Base-by-base conservation (phyloP, 92 coral and sea anemone genomes). In the Palythoa grandiflora region DNA sequence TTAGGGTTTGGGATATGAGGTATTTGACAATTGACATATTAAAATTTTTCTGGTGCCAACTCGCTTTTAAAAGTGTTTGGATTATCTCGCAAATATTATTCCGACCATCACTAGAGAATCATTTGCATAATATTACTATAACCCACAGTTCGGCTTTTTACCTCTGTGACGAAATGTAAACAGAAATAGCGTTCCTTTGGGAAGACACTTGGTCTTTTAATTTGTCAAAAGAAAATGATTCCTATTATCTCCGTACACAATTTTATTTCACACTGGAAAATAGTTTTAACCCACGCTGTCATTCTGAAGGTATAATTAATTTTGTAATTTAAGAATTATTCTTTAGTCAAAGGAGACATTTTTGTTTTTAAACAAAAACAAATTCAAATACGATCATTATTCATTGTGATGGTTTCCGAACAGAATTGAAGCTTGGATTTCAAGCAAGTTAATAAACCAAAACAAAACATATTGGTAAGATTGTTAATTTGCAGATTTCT, bases 361-460 rank as follows among this genome's bases (percentile, higher is more conserved):
- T 92, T 89, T 21, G 54, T 81, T 90, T 77, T 73, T 76, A 35
- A 93, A 93, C 95, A 93, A 93, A 90, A 91, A 85, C 83, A 87
- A 88, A 93, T 93, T 93, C 90, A 91, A 84, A 88, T 73, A 88
- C 79, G 80, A 89, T 74, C 89, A 91, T 85, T 88, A 91, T 70
- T 84, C 92, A 93, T 93, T 91, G 94, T 89, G 74, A 89, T 92
- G 94, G 92, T 90, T 92, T 94, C 87, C 28, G 28, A 28, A 28
- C 28, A 79, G 87, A 76, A 38, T 76, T 21, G 79, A 83, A 21
- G 86, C 79, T 59, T 74, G 79, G 86, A 87, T 88, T 91, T 91
- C 85, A n/a, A 44, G 50, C 50, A 44, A 57, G 86, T 68, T 71
- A 65, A 65, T 81, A 81, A 81, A 68, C 59, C 73, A 81, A 38